Evolutionary conservation across 2,888 invertebrate genomes (phyloP).

Genomic region (Polietes domitor): DNA sequence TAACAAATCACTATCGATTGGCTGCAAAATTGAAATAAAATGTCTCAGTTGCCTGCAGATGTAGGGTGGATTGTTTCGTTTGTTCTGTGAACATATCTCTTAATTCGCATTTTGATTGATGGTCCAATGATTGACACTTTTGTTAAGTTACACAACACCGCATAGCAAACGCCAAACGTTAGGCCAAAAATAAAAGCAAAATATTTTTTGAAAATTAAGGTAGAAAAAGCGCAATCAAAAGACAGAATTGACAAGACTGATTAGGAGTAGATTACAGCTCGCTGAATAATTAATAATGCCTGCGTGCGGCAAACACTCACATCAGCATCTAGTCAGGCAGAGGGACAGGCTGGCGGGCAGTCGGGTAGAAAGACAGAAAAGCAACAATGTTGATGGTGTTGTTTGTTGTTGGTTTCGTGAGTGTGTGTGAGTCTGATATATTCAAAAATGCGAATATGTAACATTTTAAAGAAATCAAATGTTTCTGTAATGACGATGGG

Average conservation of each 20-base stretch:
- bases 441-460: neutral
- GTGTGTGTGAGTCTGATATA: neutral
- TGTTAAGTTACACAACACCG: neutral
- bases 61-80: no score
- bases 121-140: conserved; percentile 7
- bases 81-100: no score
- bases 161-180: neutral
- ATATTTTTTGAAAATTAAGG: neutral
- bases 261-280: conserved; percentile 20
- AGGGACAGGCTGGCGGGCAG: neutral
- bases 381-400: neutral
- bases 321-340: no score
- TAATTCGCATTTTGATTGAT: conserved; percentile 20
- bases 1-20: no score
- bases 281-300: conserved; percentile 18
- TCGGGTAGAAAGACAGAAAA: neutral
- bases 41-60: no score
- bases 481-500: conserved; percentile 10
- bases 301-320: no score
- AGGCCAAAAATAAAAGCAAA: conserved; percentile 7
- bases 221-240: neutral
- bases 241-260: conserved; percentile 7
- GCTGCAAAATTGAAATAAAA: no score
- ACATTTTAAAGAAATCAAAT: conserved; percentile 1
- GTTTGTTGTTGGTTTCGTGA: no score